Evolutionary conservation across 2,888 invertebrate species (phyloP).

Genomic region (Poecilobothrus nobilitatus): DNA sequence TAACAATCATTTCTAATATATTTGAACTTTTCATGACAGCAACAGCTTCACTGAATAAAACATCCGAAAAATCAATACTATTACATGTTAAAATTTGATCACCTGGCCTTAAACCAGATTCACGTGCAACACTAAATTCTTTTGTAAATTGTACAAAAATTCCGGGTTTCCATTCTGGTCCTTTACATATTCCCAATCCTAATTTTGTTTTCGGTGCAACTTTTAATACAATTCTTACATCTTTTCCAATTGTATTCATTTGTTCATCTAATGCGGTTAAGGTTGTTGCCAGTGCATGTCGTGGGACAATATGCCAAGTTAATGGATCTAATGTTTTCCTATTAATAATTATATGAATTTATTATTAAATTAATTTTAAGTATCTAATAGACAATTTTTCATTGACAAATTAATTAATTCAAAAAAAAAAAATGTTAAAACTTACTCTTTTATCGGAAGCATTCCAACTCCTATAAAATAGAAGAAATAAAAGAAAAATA

Average conservation of each 20-base stretch:
- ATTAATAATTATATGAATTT: conserved; percentile 26
- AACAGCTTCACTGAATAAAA: conserved; percentile 76
- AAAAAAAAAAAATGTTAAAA: conserved; percentile 30
- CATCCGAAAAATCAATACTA: conserved; percentile 65
- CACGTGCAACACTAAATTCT: conserved; percentile 78
- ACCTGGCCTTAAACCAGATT: conserved; percentile 79
- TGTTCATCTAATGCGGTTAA: conserved; percentile 27
- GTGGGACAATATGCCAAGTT: conserved; percentile 71
- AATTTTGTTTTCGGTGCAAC: conserved; percentile 75
- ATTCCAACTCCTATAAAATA: conserved; percentile 76
- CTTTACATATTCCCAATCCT: conserved; percentile 80
- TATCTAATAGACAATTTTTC: too few species aligned
- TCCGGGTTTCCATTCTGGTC: conserved; percentile 78
- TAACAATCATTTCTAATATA: conserved; percentile 65
- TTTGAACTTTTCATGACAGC: conserved; percentile 69
- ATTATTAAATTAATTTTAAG: not conserved
- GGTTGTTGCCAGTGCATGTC: conserved; percentile 17
- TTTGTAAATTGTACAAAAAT: conserved; percentile 85
- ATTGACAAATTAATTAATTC: too few species aligned
- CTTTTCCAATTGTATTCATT: conserved; percentile 48
- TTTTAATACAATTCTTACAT: conserved; percentile 66
- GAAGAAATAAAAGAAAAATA: conserved; percentile 8
- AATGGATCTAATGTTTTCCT: conserved; percentile 67
- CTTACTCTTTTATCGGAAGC: conserved; percentile 91
- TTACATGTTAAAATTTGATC: conserved; percentile 89